A percentile compares a stretch with the other conserved stretches of the same genome.
phyloP scores from a whole-genome alignment of 2,113 vertebrate genomes.

The Percopsis transmontana region DNA sequence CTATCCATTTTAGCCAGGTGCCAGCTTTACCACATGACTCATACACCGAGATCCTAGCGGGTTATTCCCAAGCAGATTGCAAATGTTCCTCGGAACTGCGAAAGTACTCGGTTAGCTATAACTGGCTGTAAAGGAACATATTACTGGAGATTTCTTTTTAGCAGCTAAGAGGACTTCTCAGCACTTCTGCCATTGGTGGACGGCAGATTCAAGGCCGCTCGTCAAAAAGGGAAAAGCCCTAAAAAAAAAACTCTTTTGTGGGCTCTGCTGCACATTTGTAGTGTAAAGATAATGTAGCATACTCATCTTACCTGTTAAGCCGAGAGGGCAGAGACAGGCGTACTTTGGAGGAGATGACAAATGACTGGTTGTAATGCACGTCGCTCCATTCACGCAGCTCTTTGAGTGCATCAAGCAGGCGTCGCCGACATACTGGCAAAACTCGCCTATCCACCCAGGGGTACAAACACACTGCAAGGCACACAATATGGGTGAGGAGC shows the following conservation, averaged over 20 bases:
- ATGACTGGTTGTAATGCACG: constrained; percentile 74
- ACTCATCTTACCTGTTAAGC: constrained; percentile 77
- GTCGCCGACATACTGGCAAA: constrained; percentile 77
- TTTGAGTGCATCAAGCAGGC: constrained; percentile 75
- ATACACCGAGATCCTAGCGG: no score
- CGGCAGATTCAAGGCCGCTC: background rate
- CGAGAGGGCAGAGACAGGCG: constrained; percentile 69
- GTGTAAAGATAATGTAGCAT: constrained; percentile 15
- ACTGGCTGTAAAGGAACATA: no score
- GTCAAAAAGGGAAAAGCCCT: no score
- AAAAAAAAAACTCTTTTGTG: background rate
- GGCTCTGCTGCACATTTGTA: background rate
- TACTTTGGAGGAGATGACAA: constrained; percentile 58
- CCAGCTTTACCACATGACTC: no score
- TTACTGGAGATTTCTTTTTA: no score
- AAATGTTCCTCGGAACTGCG: no score
- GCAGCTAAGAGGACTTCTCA: no score
- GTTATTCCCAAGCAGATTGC: no score
- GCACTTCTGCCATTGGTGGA: background rate
- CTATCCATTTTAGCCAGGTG: no score
- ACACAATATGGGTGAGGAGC: background rate
- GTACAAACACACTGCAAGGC: constrained; percentile 76
- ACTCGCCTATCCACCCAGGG: constrained; percentile 75
- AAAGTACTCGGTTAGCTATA: no score
- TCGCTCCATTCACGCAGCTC: constrained; percentile 72